These are phyloP conservation scores for Drosophila nasuta DNA, from an alignment of 1,140 invertebrate genomes.

Conservation along the genomic window DNA sequence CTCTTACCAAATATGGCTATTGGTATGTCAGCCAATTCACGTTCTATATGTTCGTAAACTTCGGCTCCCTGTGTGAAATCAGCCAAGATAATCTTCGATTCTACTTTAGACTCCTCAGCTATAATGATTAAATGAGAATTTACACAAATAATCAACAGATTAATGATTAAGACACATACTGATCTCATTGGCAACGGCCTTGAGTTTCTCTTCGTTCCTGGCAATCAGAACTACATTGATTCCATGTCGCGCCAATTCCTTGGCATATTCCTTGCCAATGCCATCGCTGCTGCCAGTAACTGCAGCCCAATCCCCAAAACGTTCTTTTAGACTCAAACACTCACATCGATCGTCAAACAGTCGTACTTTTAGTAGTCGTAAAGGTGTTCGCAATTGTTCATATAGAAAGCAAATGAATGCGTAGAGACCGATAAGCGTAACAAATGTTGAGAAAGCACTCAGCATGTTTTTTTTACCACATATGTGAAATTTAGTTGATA, in stretches of 20 bases:
- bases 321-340: conserved; percentile 44
- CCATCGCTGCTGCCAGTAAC: conserved; percentile 98
- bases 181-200: conserved; percentile 92
- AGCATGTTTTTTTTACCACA: conserved; percentile 26
- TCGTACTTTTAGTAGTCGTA: conserved; percentile 29
- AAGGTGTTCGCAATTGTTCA: conserved; percentile 64
- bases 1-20: conserved; percentile 92
- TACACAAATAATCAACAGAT: background rate
- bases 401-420: conserved; percentile 62
- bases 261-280: conserved; percentile 96
- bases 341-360: background rate
- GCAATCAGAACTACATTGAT: conserved; percentile 95
- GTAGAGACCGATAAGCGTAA: conserved; percentile 53
- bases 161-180: conserved; percentile 84
- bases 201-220: conserved; percentile 89
- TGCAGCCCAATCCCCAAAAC: conserved; percentile 84
- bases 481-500: background rate
- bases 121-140: background rate
- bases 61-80: conserved; percentile 91
- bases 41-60: conserved; percentile 89
- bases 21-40: conserved; percentile 88
- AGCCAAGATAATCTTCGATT: conserved; percentile 90
- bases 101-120: conserved; percentile 86
- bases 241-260: conserved; percentile 91
- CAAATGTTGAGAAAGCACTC: conserved; percentile 43